phyloP scores from a whole-genome alignment of 2,888 invertebrate species.

The Tuta absoluta region DNA sequence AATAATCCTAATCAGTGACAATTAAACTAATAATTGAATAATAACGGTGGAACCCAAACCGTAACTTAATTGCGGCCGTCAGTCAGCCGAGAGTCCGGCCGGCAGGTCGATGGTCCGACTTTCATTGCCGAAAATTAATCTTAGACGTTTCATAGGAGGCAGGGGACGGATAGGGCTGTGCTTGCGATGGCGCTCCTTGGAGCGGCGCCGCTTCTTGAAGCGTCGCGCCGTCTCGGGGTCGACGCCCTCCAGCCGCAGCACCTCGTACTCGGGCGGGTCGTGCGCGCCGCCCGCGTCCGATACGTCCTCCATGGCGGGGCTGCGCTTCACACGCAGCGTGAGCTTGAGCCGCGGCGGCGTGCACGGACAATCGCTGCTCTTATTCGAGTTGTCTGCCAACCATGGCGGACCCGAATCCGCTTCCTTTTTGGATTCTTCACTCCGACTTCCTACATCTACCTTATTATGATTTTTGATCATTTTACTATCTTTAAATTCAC shows the following conservation, averaged over 20 bases:
- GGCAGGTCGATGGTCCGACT: conserved; percentile 94
- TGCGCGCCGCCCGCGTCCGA: conserved; percentile 88
- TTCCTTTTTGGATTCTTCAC: conserved; percentile 69
- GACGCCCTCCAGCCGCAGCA: conserved; percentile 90
- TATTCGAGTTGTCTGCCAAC: conserved; percentile 72
- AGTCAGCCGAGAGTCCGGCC: conserved; percentile 84
- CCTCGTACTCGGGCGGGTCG: conserved; percentile 90
- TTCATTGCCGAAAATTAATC: conserved; percentile 94
- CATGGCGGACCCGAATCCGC: conserved; percentile 66
- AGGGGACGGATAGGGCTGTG: conserved; percentile 81
- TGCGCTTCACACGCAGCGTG: conserved; percentile 92
- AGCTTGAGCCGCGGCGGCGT: conserved; percentile 86
- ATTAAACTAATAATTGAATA: conserved; percentile 79
- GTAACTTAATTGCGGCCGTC: conserved; percentile 69
- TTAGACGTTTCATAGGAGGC: conserved; percentile 91
- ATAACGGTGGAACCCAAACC: conserved; percentile 77
- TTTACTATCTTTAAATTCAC: conserved; percentile 70
- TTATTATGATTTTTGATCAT: conserved; percentile 60
- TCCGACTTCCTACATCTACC: conserved; percentile 58
- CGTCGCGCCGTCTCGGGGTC: conserved; percentile 79
- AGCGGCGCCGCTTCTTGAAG: conserved; percentile 79
- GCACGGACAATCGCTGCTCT: conserved; percentile 75
- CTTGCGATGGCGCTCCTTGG: conserved; percentile 74
- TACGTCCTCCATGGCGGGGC: conserved; percentile 91
- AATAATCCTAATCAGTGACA: conserved; percentile 77